phyloP scores from a whole-genome alignment of 2,797 vertebrate genomes.

The Pelodytes ibericus region DNA sequence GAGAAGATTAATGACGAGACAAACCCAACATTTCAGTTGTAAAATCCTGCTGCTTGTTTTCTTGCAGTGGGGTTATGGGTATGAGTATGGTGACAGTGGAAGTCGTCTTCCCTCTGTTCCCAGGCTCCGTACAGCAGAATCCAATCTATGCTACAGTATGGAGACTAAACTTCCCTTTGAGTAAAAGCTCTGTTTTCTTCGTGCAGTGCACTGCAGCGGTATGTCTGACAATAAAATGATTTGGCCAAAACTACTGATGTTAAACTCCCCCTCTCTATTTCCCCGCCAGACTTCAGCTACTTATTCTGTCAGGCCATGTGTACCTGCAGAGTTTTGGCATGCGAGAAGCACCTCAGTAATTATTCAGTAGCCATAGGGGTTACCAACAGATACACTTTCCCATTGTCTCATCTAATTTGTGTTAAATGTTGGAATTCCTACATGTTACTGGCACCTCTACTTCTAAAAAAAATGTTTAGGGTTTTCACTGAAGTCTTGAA shows the following conservation, averaged over 20 bases:
- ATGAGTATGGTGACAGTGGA: conserved; percentile 38
- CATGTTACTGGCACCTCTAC: not conserved
- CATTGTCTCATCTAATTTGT: no score
- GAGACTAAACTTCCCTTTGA: not conserved
- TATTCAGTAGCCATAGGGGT: not conserved
- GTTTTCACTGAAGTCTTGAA: conserved; percentile 63
- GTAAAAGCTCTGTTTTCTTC: no score
- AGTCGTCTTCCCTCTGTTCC: conserved; percentile 25
- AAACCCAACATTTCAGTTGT: conserved; percentile 82
- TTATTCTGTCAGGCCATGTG: conserved; percentile 6
- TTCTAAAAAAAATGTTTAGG: not conserved
- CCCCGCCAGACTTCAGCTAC: conserved; percentile 55
- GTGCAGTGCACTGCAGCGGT: no score
- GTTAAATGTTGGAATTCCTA: not conserved
- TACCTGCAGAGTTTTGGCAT: conserved; percentile 20
- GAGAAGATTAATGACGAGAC: conserved; percentile 77
- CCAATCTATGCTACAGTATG: not conserved
- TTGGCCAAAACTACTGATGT: not conserved
- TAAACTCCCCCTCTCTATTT: conserved; percentile 36
- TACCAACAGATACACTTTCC: no score
- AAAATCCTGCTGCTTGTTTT: conserved; percentile 85
- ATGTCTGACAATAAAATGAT: not conserved
- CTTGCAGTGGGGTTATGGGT: conserved; percentile 62
- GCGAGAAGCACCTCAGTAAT: not conserved
- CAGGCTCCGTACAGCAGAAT: not conserved